Evolutionary conservation across 1,140 invertebrate species (phyloP), one percentile per base, ranked within the genome.

Genomic region (Paraescarpia echinospica): DNA sequence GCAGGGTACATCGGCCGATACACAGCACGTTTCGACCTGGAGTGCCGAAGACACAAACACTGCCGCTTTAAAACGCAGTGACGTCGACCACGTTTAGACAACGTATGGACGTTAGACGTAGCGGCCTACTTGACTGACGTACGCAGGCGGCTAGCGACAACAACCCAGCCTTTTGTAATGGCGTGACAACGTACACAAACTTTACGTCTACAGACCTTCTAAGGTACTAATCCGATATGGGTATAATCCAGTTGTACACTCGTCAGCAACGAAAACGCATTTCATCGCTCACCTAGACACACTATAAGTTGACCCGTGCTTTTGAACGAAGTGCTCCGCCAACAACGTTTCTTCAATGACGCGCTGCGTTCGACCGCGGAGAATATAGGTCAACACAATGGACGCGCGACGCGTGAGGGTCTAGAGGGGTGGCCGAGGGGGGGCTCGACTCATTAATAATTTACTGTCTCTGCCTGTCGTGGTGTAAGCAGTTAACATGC

Each of bases 341-440:
- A 14, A 77, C 59, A 18, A 22, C 59, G 27, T 27, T 77, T 18
- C 8, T 27, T 77, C 59, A 77, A 77, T 77, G 59, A 77, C 59
- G 59, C 59, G 14, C 22, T 77, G 2, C 59, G 59, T 77, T 77
- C 59, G 27, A 77, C 59, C 59, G 59, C 59, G 59, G 59, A 77
- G 59, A 77, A 77, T 77, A 77, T 77, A 77, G 59, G 59, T 77
- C 59, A 77, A 77, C 59, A 31, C 59, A 77, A 77, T 77, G 59
- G 59, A 77, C 59, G 59, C 59, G 59, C 59, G 59, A 77, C 59
- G 59, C 27, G 59, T 77, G 59, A 18, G 59, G 59, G 59, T 77
- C 18, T 77, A 77, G 59, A 77, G 18, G 59, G 59, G 59, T 77
- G 14, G 8, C 59, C 59, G 59, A 22, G 4, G 2, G 59, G 4